Base-by-base conservation (phyloP, 2,888 invertebrate genomes). In the Gerris lacustris region DNA sequence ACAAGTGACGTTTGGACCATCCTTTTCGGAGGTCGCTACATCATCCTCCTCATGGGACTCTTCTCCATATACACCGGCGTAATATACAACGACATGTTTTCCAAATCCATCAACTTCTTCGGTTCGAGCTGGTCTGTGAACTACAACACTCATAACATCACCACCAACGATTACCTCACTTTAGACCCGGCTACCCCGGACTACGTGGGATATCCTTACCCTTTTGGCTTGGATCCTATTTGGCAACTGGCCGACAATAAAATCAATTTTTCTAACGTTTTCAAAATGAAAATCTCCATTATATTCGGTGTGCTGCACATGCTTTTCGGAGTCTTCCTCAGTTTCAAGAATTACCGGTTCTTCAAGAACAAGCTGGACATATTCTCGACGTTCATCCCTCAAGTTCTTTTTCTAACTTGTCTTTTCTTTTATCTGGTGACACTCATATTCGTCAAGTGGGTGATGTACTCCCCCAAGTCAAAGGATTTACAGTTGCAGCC, bases 61-160 rank as follows among this genome's bases (percentile, higher is more conserved):
- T 90, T 90, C 79, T 88, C 89, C 5, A 85, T 89, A 68, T 90
- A 90, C 80, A 88, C 89, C 43, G 90, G 90, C 0, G 77, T 89
- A 68, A 86, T 90, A 77, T 90, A 90, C 81, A 90, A 90, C 76
- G 90, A 90, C 77, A 80, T 86, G 73, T 90, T 89, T 79, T 87
- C 88, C 6, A 88, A 88, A 75, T 86, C 88, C 0, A 74, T 89
- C 70, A 89, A 89, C 76, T 81, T 89, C 72, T 89, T 89, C 79
- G 88, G 88, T 0, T 85, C 86, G 66, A 83, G 85, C 70, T 90
- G 89, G 88, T 76, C 63, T n/a, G 75, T 78, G 11, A 75, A 76
- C 43, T 77, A 77, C 55, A 77, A 80, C 71, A 17, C 62, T 2
- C 70, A 73, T 0, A 77, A 71, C n/a, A 47, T 67, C 17, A 63